phyloP scores from a whole-genome alignment of 2,113 vertebrate genomes.

The Urocitellus parryii region DNA sequence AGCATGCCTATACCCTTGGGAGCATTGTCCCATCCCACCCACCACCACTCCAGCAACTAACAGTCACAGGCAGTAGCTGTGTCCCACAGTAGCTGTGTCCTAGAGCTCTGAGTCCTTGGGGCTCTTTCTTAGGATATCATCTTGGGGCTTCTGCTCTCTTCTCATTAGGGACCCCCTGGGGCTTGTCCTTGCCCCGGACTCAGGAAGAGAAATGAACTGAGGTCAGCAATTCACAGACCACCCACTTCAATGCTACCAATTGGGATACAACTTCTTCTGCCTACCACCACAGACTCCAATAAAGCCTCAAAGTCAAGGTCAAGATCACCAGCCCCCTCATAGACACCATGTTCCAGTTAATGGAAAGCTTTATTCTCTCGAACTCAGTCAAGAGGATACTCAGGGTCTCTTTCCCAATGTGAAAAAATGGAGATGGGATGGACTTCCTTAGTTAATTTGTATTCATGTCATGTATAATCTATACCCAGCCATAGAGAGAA shows the following conservation, averaged over 20 bases:
- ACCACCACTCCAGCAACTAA: not conserved
- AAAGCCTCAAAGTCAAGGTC: not conserved
- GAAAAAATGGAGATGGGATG: not conserved
- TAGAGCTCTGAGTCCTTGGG: not conserved
- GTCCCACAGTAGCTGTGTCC: not conserved
- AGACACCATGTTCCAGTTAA: not conserved
- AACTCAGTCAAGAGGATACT: not conserved
- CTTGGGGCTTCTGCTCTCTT: not conserved
- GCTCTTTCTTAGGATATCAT: not conserved
- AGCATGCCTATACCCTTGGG: not conserved
- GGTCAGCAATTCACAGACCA: conserved; percentile 4
- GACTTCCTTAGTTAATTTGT: not conserved
- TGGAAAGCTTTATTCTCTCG: not conserved
- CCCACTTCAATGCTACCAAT: not conserved
- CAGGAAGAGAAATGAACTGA: conserved; percentile 59
- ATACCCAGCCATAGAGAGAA: not conserved
- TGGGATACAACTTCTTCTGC: not conserved
- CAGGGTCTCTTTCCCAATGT: not conserved
- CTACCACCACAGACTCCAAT: not conserved
- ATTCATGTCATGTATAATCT: not conserved
- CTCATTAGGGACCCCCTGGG: not conserved
- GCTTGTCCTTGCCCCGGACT: not conserved
- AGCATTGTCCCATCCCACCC: not conserved
- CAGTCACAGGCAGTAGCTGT: not conserved
- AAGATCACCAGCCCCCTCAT: not conserved